These are phyloP conservation scores for Rhagologus leucostigma DNA, from an alignment of 2,113 vertebrate genomes.

Conservation along the genomic window DNA sequence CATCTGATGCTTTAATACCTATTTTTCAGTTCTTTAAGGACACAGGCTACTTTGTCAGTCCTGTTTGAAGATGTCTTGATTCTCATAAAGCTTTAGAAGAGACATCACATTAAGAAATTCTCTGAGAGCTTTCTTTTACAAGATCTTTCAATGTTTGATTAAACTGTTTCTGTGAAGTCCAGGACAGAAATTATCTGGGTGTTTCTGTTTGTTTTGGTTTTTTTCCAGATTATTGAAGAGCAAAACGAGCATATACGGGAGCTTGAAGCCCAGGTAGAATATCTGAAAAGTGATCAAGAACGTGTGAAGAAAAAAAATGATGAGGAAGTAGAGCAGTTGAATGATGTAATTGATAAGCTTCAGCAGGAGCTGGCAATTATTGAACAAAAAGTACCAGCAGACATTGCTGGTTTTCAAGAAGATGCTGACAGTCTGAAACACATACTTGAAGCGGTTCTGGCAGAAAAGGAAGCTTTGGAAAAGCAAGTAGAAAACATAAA, in stretches of 20 bases:
- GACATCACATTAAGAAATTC: not conserved
- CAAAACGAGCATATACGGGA: constrained; percentile 82
- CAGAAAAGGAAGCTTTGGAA: constrained; percentile 68
- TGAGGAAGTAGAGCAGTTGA: constrained; percentile 89
- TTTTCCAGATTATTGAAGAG: constrained; percentile 78
- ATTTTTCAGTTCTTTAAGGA: not conserved
- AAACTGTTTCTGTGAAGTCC: not conserved
- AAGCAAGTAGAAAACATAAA: constrained; percentile 63
- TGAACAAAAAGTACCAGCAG: constrained; percentile 72
- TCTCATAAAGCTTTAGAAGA: not conserved
- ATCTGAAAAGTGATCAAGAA: constrained; percentile 85
- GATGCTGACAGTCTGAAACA: constrained; percentile 69
- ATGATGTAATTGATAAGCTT: constrained; percentile 91
- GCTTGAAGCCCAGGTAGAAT: constrained; percentile 87
- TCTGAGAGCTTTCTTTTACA: not conserved
- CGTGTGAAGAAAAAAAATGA: constrained; percentile 79
- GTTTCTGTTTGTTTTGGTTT: not conserved
- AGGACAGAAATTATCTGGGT: not conserved
- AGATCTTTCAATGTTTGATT: not conserved
- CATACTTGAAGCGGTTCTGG: constrained; percentile 55
- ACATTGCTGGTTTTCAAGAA: constrained; percentile 69
- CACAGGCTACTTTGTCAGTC: not conserved
- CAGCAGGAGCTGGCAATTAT: constrained; percentile 88
- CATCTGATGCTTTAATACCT: not conserved
- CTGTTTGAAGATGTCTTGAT: not conserved